Base-by-base conservation (phyloP, 2,797 vertebrate species). In the Avahi laniger region DNA sequence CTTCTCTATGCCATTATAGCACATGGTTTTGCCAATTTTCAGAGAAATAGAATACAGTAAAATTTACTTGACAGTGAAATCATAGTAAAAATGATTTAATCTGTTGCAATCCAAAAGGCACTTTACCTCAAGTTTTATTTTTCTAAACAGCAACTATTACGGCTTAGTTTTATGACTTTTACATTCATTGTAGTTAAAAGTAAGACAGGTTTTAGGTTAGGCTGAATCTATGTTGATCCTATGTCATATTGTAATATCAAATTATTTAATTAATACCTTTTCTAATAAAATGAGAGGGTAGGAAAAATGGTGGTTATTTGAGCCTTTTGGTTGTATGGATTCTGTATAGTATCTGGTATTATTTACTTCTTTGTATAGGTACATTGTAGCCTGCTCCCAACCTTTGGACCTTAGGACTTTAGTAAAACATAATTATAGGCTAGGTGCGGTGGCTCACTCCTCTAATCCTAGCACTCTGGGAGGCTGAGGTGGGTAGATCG, bases 11-110 rank as follows among this genome's bases (percentile, higher is more conserved):
- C 50, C 54, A 69, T 78, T 52, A 70, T 72, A 82, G 73, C 48
- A 61, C 46, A 43, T 24, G 41, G 20, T 80, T 83, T 43, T 43
- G 10, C 87, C 76, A 92, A 78, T 87, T 88, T 90, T 92, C 75
- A 94, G 89, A 85, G 87, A 95, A 94, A 93, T 18, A 89, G 54
- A 82, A 43, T 76, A 75, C 22, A 75, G 70, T 82, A 70, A 91
- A 96, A 93, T 93, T 54, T 70, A 76, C 84, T 52, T 81, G 73
- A 94, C 57, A 89, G 50, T 82, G 94, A 95, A 92, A 59, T 30
- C 70, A 65, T 67, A 86, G 78, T n/a, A 57, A 89, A 88, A 88
- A 95, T 57, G 65, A 86, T 96, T 81, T 93, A 89, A 80, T 75
- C n/a, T 28, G 17, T 46, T 93, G 43, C 93, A 50, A 89, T 54